A percentile compares a stretch with the other conserved stretches of the same genome.
These are phyloP conservation scores for Synergus gifuensis DNA, from an alignment of 2,888 invertebrate genomes.

Conservation along the genomic window DNA sequence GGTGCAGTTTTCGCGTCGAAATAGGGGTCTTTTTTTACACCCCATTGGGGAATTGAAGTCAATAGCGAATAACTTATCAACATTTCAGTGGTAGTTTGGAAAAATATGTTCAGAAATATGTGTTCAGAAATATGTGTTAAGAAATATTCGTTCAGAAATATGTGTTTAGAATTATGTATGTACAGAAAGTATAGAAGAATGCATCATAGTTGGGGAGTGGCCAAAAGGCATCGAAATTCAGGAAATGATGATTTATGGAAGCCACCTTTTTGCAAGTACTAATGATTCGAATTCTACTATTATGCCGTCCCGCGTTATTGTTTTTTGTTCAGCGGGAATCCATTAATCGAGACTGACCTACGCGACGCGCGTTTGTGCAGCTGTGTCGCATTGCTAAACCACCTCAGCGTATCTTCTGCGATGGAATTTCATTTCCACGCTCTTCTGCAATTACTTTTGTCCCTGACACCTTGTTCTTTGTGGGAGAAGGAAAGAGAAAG, in stretches of 20 bases:
- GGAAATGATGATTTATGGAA: not conserved
- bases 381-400: constrained; percentile 32
- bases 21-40: not conserved
- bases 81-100: not conserved
- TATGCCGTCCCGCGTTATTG: not conserved
- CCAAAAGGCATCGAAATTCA: not conserved
- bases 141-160: too few relatives aligned
- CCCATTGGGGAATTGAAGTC: not conserved
- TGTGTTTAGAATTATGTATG: too few relatives aligned
- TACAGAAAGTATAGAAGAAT: too few relatives aligned
- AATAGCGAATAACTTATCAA: not conserved
- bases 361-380: constrained; percentile 20
- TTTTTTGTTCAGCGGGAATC: not conserved
- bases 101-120: not conserved
- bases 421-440: constrained; percentile 40
- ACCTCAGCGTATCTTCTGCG: constrained; percentile 34
- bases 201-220: too few relatives aligned
- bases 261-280: not conserved
- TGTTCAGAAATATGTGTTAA: not conserved
- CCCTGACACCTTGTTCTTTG: constrained; percentile 25
- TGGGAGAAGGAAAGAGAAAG: not conserved
- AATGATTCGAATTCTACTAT: constrained; percentile 2
- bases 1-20: not conserved
- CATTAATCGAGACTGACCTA: constrained; percentile 35
- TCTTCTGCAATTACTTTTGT: constrained; percentile 34